phyloP scores from a whole-genome alignment of 2,113 vertebrate species.

The Peromyscus leucopus region DNA sequence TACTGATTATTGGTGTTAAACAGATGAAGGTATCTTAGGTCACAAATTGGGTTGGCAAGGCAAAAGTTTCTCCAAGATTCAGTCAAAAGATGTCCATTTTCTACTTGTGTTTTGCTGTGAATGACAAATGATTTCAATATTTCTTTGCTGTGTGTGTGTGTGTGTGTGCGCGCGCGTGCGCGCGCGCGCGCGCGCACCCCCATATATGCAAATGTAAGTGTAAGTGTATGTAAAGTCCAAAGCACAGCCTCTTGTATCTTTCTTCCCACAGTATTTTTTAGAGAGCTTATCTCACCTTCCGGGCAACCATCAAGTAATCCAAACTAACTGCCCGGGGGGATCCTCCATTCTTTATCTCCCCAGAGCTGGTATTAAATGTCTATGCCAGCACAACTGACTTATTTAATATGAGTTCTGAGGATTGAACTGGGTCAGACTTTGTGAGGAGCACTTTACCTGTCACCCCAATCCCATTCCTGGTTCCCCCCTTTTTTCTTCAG shows the following conservation, averaged over 20 bases:
- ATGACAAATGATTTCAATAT: neutral
- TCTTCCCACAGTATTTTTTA: neutral
- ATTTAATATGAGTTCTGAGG: neutral
- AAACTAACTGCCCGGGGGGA: neutral
- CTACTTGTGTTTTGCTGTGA: neutral
- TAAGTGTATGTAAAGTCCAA: neutral
- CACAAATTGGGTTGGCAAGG: fast-evolving
- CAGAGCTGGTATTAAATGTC: neutral
- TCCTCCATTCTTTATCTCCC: neutral
- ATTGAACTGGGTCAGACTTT: too few relatives aligned
- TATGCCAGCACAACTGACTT: neutral
- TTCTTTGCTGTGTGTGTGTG: too few relatives aligned
- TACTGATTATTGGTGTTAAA: neutral
- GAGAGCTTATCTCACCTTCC: neutral
- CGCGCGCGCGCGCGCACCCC: neutral
- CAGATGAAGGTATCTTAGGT: neutral
- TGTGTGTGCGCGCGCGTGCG: too few relatives aligned
- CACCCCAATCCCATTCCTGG: neutral
- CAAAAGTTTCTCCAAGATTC: neutral
- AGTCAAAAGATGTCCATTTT: neutral
- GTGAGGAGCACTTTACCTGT: neutral
- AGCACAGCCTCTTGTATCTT: neutral
- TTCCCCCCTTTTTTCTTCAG: neutral
- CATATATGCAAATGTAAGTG: neutral
- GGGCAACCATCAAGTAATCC: neutral